phyloP scores from a whole-genome alignment of 2,888 invertebrate species.

The Timema podura region DNA sequence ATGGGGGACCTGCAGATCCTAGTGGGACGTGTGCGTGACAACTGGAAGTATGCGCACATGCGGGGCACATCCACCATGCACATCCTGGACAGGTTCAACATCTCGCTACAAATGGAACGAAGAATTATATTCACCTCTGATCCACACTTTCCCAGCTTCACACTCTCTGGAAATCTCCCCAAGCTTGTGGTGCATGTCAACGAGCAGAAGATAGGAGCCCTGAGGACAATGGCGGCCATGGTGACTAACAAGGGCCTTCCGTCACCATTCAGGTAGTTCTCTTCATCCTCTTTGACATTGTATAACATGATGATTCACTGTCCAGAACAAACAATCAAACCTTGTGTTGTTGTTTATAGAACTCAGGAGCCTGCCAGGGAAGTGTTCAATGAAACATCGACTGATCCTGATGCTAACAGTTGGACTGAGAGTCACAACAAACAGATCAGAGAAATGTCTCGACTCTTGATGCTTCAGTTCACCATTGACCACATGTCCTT shows the following conservation, averaged over 20 bases:
- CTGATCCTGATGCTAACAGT: slow-evolving; percentile 7
- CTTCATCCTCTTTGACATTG: not conserved
- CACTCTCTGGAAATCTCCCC: slow-evolving; percentile 80
- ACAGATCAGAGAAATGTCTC: slow-evolving; percentile 48
- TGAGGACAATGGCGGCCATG: slow-evolving; percentile 54
- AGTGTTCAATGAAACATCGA: not conserved
- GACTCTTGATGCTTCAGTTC: slow-evolving; percentile 77
- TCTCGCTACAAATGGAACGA: slow-evolving; percentile 66
- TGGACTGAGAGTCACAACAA: slow-evolving; percentile 11
- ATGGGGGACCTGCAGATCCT: slow-evolving; percentile 81
- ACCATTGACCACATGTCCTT: slow-evolving; percentile 82
- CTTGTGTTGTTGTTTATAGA: not conserved
- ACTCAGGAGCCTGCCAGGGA: not conserved
- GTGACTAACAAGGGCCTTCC: slow-evolving; percentile 45
- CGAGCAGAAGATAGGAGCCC: slow-evolving; percentile 77
- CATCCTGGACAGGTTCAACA: slow-evolving; percentile 60
- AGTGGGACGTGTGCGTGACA: slow-evolving; percentile 82
- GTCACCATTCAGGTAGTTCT: slow-evolving; percentile 44
- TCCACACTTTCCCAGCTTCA: slow-evolving; percentile 81
- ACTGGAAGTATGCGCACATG: slow-evolving; percentile 83
- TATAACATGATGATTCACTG: not conserved
- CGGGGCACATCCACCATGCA: slow-evolving; percentile 82
- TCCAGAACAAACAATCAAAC: no score
- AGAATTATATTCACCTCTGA: slow-evolving; percentile 77
- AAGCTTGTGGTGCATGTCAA: slow-evolving; percentile 85